Evolutionary conservation across 2,888 invertebrate genomes (phyloP), one percentile per base, ranked within the genome.

Genomic region (Nomada flava): DNA sequence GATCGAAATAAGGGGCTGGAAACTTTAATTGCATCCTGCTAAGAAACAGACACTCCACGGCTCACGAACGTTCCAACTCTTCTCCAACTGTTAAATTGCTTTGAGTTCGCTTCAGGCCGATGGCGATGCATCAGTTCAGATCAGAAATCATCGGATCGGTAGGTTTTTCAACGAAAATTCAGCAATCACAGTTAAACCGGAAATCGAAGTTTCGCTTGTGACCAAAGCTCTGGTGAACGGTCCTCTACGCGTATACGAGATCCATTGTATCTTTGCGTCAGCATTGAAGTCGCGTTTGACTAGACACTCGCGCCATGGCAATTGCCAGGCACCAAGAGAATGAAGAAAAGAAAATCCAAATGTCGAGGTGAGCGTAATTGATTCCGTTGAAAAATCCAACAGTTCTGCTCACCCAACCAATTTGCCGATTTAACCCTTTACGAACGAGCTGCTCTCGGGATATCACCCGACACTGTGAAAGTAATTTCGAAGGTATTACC

Each of bases 91-190:
- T 47, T 70, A 85, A 85, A 82, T 83, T 79, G 79, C 81, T 78
- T 82, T 77, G 7, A 76, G 82, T 78, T 79, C 47, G 74, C 72
- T 65, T 44, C 67, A 59, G 47, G n/a, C 69, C 78, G 73, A 36
- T 7, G 0, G 29, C 29, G 29, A 85, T 87, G 79, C 81, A 80
- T 89, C 87, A 79, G 85, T 89, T 86, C n/a, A n/a, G 86, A 86
- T 85, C 83, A 86, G 80, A 69, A 85, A 26, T 82, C 81, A 75
- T 76, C 70, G 10, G 68, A 26, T 57, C 72, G 67, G 72, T 79
- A 83, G 20, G 59, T 72, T 76, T 64, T 53, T 18, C 2, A 13
- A 26, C 70, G 65, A 76, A 73, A 77, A 76, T 65, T 55, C 36
- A 42, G 23, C 29, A n/a, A 52, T 50, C 23, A 23, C 20, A 5